Evolutionary conservation across 2,113 vertebrate species (phyloP).

Genomic region (Anguilla japonica): DNA sequence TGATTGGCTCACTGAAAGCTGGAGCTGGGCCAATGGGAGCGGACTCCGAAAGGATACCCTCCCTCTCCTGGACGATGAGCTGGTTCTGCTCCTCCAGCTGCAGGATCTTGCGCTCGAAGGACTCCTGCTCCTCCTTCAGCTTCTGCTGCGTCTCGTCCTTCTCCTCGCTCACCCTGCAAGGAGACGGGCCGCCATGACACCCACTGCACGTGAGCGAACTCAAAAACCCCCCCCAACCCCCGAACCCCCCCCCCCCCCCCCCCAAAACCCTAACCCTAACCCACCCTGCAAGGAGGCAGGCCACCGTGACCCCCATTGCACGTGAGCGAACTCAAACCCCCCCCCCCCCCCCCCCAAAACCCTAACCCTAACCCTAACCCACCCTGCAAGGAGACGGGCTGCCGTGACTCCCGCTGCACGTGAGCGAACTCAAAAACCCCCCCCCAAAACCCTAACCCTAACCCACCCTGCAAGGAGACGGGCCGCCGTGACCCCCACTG

Average conservation of each 20-base stretch:
- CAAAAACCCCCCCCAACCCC: not conserved
- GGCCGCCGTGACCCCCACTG: conserved; percentile 11
- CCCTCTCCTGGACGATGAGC: conserved; percentile 87
- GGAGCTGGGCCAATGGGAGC: not conserved
- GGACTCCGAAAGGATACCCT: conserved; percentile 86
- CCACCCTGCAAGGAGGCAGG: too few species aligned
- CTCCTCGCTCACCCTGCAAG: conserved; percentile 88
- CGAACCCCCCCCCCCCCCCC: not conserved
- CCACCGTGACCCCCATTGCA: too few species aligned
- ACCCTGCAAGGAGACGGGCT: too few species aligned
- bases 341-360: too few species aligned
- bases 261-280: too few species aligned
- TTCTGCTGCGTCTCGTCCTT: conserved; percentile 90
- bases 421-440: too few species aligned
- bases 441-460: too few species aligned
- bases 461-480: conserved; percentile 73
- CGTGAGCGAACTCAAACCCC: too few species aligned
- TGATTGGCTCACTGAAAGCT: not conserved
- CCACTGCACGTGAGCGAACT: conserved; percentile 15
- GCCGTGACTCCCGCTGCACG: too few species aligned
- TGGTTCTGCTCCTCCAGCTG: conserved; percentile 89
- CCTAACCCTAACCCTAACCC: too few species aligned
- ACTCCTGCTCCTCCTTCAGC: conserved; percentile 84
- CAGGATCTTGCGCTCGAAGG: conserved; percentile 89
- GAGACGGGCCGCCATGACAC: not conserved